Evolutionary conservation across 1,140 invertebrate species (phyloP).

Genomic region (Leptinotarsa lineolata): DNA sequence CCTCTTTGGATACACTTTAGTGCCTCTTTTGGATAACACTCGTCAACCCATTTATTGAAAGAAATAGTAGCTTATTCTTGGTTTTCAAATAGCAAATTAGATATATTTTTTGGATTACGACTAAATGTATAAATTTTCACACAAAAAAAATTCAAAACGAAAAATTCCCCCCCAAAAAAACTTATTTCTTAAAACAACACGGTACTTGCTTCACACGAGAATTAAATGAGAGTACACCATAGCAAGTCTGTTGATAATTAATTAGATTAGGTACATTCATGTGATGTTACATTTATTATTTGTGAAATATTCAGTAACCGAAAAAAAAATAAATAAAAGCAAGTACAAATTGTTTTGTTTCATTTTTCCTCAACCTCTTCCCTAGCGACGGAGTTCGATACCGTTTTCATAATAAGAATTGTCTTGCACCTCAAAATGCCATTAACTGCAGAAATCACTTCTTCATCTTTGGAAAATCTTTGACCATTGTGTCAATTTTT

Average conservation of each 20-base stretch:
- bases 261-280: constrained; percentile 27
- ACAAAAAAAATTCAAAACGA: background rate
- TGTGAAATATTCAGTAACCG: constrained; percentile 20
- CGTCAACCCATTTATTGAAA: background rate
- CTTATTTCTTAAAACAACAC: constrained; percentile 7
- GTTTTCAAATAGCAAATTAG: constrained; percentile 14
- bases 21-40: constrained; percentile 17
- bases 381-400: too few relatives aligned
- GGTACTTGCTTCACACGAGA: constrained; percentile 26
- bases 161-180: background rate
- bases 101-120: constrained; percentile 12
- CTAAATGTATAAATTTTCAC: constrained; percentile 19
- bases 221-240: constrained; percentile 8
- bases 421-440: too few relatives aligned
- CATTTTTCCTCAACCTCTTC: background rate
- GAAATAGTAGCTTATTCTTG: background rate
- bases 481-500: too few relatives aligned
- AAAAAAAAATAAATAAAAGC: constrained; percentile 21
- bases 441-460: too few relatives aligned
- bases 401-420: too few relatives aligned
- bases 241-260: constrained; percentile 17
- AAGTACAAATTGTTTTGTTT: constrained; percentile 9
- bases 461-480: too few relatives aligned
- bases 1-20: constrained; percentile 16
- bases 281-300: constrained; percentile 24